A percentile compares a stretch with the other conserved stretches of the same genome.
phyloP scores from a whole-genome alignment of 2,888 invertebrate genomes.

The Pilophorus perplexus region DNA sequence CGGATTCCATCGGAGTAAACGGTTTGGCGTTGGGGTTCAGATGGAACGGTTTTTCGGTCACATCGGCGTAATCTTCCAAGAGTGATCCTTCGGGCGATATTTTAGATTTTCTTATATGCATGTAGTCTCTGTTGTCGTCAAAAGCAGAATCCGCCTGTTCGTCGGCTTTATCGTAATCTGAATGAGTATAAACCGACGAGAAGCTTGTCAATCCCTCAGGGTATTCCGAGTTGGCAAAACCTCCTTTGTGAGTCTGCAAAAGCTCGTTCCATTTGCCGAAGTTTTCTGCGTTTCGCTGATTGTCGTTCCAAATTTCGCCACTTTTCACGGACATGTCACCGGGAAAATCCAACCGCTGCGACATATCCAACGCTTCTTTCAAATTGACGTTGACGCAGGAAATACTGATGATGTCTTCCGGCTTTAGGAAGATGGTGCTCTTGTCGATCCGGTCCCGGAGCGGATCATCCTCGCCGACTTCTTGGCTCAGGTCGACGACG shows the following conservation, averaged over 20 bases:
- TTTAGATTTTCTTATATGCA: too few relatives aligned
- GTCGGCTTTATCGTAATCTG: not conserved
- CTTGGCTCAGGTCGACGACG: not conserved
- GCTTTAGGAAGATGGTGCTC: not conserved
- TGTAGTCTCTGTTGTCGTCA: not conserved
- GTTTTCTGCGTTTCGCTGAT: not conserved
- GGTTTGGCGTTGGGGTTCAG: conserved; percentile 32
- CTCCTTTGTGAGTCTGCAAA: not conserved
- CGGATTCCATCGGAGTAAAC: conserved; percentile 12
- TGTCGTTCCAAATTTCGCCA: not conserved
- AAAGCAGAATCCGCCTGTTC: not conserved
- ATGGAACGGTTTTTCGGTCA: not conserved
- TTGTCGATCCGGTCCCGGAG: not conserved
- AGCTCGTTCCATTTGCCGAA: not conserved
- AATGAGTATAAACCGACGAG: not conserved
- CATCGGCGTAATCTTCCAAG: not conserved
- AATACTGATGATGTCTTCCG: conserved; percentile 26
- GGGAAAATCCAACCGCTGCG: conserved; percentile 6
- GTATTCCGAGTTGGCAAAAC: not conserved
- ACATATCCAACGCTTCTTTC: conserved; percentile 21
- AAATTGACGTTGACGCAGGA: conserved; percentile 33
- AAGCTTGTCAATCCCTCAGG: not conserved
- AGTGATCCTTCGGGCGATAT: not conserved
- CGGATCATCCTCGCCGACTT: not conserved
- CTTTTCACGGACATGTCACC: not conserved